A percentile compares a stretch with the other conserved stretches of the same genome.
phyloP scores from a whole-genome alignment of 35 echinoderm and acorn worm genomes.

The Amphiura filiformis region DNA sequence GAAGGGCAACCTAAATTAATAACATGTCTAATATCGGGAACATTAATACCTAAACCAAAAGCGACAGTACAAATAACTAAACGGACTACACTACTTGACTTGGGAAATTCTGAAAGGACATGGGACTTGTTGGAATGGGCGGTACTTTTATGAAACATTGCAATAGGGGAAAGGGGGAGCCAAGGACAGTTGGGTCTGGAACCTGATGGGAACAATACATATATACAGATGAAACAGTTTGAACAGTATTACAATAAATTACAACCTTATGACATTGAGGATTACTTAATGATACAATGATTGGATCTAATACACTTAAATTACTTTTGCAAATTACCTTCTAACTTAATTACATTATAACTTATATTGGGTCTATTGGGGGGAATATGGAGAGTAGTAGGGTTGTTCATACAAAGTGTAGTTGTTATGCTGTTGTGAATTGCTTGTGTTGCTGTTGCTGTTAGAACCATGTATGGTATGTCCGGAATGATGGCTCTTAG shows the following conservation, averaged over 20 bases:
- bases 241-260: neutral
- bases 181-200: neutral
- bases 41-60: slow-evolving; percentile 1
- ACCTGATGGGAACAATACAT: neutral
- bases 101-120: neutral
- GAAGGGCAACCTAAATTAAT: neutral
- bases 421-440: neutral
- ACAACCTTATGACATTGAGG: neutral
- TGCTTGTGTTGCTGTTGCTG: neutral
- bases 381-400: neutral
- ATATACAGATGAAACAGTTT: neutral
- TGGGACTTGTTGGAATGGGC: neutral
- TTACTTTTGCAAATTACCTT: neutral
- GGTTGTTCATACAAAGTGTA: neutral
- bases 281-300: neutral
- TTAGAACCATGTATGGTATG: neutral
- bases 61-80: neutral
- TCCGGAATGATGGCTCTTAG: neutral
- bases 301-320: neutral
- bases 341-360: slow-evolving; percentile 1
- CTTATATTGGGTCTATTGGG: neutral
- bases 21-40: neutral
- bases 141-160: neutral
- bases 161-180: neutral
- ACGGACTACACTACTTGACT: neutral